phyloP scores from a whole-genome alignment of 2,113 vertebrate genomes.

The Megaceryle maxima region DNA sequence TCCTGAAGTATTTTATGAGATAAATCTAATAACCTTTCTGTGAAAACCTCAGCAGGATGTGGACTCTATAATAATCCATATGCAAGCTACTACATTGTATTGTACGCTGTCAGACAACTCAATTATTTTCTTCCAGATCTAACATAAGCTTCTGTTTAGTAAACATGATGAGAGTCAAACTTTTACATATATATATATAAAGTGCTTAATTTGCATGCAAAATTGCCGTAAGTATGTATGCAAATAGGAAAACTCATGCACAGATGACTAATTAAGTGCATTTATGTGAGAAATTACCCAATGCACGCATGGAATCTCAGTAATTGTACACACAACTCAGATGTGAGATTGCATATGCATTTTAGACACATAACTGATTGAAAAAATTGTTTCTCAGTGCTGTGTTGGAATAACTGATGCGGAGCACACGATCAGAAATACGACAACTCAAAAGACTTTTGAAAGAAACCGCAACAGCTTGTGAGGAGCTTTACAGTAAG shows the following conservation, averaged over 20 bases:
- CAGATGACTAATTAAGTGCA: conserved; percentile 70
- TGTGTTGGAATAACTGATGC: background rate
- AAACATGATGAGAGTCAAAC: conserved; percentile 32
- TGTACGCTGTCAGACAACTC: conserved; percentile 10
- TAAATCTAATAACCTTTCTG: conserved; percentile 34
- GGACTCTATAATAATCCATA: background rate
- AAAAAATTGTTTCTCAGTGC: conserved; percentile 11
- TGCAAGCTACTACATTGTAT: background rate
- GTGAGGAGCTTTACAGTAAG: background rate
- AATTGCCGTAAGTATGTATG: conserved; percentile 66
- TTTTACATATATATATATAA: conserved; percentile 59
- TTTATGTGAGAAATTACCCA: conserved; percentile 68
- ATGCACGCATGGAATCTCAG: conserved; percentile 43
- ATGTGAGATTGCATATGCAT: conserved; percentile 31
- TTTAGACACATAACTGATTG: conserved; percentile 54
- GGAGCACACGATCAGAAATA: background rate
- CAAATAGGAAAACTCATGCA: conserved; percentile 59
- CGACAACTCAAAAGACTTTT: background rate
- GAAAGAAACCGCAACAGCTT: background rate
- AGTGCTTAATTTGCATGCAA: conserved; percentile 63
- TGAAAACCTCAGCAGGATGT: background rate
- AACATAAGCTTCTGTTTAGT: conserved; percentile 41
- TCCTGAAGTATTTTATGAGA: conserved; percentile 17
- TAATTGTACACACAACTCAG: conserved; percentile 58
- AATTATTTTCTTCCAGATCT: conserved; percentile 1